Conservation (phyloP, 2,888 invertebrate species). For the Synanthedon andrenaeformis region DNA sequence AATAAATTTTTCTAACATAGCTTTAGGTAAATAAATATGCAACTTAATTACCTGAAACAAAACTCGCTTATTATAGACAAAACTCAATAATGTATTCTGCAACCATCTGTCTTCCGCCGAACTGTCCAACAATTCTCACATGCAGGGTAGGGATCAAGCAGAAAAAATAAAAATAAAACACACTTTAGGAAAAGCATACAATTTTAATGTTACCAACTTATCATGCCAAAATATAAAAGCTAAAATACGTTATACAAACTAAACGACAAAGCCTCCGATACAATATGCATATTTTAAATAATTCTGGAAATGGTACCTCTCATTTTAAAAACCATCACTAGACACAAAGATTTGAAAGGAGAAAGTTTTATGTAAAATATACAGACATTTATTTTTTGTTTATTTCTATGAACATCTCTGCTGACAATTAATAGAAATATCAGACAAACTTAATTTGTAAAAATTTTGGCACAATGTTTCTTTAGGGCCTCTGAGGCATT, state of each 20-base stretch:
- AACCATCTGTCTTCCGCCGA: slow-evolving; percentile 51
- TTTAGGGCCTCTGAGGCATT: neutral
- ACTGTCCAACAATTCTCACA: slow-evolving; percentile 31
- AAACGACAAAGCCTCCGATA: slow-evolving; percentile 25
- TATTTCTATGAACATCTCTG: too few species aligned
- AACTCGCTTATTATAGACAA: slow-evolving; percentile 6
- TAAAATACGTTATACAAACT: slow-evolving; percentile 40
- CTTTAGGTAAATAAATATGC: too few species aligned
- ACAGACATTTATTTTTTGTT: too few species aligned
- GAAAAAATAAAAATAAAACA: slow-evolving; percentile 40
- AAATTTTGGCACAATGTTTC: too few species aligned
- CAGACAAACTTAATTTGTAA: too few species aligned
- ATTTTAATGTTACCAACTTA: slow-evolving; percentile 63
- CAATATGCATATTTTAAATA: slow-evolving; percentile 54
- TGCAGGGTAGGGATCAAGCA: slow-evolving; percentile 39
- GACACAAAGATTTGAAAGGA: too few species aligned
- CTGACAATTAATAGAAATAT: too few species aligned
- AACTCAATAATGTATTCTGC: slow-evolving; percentile 49
- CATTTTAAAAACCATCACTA: too few species aligned
- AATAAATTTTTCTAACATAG: too few species aligned
- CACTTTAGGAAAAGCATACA: slow-evolving; percentile 48
- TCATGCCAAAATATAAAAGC: slow-evolving; percentile 61
- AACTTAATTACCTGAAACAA: neutral
- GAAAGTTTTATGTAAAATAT: too few species aligned
- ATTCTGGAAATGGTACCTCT: neutral